Base-by-base conservation (phyloP, 2,888 invertebrate species). In the Hirtodrosophila alboralis region DNA sequence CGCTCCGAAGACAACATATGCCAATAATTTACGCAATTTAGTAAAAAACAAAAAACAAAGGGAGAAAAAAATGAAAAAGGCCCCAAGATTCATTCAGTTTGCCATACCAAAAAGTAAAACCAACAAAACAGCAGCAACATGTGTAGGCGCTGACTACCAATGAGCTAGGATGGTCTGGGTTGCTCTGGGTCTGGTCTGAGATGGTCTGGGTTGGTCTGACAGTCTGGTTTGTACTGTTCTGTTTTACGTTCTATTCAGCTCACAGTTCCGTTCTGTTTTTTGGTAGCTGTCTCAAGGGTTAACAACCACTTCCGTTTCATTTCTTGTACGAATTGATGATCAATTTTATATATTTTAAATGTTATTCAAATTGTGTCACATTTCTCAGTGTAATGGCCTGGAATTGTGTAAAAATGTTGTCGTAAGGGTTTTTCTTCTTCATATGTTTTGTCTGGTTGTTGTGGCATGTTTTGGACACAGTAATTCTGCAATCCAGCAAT, bases 21-120 rank as follows among this genome's bases (percentile, higher is more conserved):
- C 80, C 80, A 80, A 80, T 80, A 85, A 80, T 80, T 80, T 80
- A 80, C 86, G 80, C 85, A 83, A 80, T 80, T 85, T 80, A 81
- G 80, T 61, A 69, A 56, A 68, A 59, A 54, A 61, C 43, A 54
- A 48, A 44, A 21, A 34, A 61, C 36, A 40, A 51, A 45, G 23
- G 8, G 6, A 3, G 6, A 13, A 21, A 38, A 38, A 40, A 40
- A 47, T 33, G 44, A 47, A 49, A 47, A 49, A 38, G 36, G 44
- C 26, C 45, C 38, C 18, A 59, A 60, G 48, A 60, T 67, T 67
- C 56, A 69, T 67, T 47, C 51, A 56, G 54, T 49, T 61, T 18
- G 18, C 23, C 38, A 38, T 18, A 23, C 14, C 30, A 40, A 10
- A 38, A 45, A 45, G 13, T 26, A 38, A 14, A 59, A 23, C 12